A percentile compares a stretch with the other conserved stretches of the same genome.
Conservation (phyloP, 1,140 invertebrate genomes). For the Drosophila virilis region DNA sequence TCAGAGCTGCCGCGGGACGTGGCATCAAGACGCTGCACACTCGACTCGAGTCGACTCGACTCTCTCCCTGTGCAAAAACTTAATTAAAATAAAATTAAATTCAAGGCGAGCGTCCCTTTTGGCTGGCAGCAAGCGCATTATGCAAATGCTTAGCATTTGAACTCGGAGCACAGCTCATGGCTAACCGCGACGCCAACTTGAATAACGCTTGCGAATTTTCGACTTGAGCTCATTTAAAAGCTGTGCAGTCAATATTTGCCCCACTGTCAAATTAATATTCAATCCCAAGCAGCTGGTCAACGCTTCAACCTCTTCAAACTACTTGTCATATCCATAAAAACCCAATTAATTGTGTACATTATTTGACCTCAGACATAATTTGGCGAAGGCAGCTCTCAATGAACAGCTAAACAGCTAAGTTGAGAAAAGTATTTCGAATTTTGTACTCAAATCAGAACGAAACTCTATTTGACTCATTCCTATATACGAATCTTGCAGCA, state of each 20-base stretch:
- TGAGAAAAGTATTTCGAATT: too few species aligned
- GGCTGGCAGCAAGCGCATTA: slow-evolving; percentile 7
- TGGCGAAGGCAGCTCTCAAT: too few species aligned
- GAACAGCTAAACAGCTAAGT: too few species aligned
- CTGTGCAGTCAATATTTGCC: too few species aligned
- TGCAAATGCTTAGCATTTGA: slow-evolving; percentile 23
- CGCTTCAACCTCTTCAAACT: neutral
- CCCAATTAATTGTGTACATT: slow-evolving; percentile 7
- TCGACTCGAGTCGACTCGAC: too few species aligned
- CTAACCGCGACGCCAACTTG: slow-evolving; percentile 61
- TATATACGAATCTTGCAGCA: too few species aligned
- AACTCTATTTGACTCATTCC: too few species aligned
- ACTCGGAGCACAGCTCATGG: slow-evolving; percentile 12
- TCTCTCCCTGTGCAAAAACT: slow-evolving; percentile 26
- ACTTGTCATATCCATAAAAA: neutral
- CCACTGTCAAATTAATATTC: too few species aligned
- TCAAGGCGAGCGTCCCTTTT: slow-evolving; percentile 32
- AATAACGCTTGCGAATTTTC: slow-evolving; percentile 20
- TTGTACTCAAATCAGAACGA: too few species aligned
- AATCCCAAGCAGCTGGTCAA: neutral
- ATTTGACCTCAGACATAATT: too few species aligned
- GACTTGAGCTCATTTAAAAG: neutral
- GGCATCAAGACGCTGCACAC: slow-evolving; percentile 16
- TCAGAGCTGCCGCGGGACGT: slow-evolving; percentile 30
- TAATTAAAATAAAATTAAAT: slow-evolving; percentile 72